These are phyloP conservation scores for Solea senegalensis DNA, from an alignment of 2,113 vertebrate genomes.

Conservation along the genomic window DNA sequence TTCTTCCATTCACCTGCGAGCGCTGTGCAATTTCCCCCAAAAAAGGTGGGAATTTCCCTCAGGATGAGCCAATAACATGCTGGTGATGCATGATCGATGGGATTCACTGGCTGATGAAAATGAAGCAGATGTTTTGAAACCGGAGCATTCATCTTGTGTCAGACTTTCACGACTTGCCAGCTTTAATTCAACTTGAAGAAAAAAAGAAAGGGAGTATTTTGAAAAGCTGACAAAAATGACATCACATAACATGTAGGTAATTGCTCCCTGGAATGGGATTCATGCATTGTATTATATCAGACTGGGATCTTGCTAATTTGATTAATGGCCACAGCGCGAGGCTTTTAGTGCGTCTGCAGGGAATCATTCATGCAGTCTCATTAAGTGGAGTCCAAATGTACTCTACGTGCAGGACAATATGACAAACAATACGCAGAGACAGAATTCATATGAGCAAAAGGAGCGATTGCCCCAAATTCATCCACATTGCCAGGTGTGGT, in stretches of 20 bases:
- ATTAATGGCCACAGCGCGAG: constrained; percentile 56
- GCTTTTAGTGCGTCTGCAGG: constrained; percentile 44
- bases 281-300: constrained; percentile 43
- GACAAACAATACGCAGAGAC: constrained; percentile 12
- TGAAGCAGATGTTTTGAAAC: constrained; percentile 76
- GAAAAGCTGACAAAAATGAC: constrained; percentile 45
- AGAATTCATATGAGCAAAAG: constrained; percentile 12
- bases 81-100: constrained; percentile 66
- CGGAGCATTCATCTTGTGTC: constrained; percentile 70
- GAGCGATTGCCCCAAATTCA: not conserved
- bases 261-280: constrained; percentile 39
- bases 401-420: constrained; percentile 6
- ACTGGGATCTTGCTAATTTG: constrained; percentile 49
- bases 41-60: constrained; percentile 72
- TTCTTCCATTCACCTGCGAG: constrained; percentile 68
- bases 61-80: constrained; percentile 66
- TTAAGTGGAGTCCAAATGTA: constrained; percentile 9
- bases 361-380: constrained; percentile 45
- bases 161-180: constrained; percentile 31
- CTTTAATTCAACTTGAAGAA: constrained; percentile 38
- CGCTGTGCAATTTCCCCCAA: constrained; percentile 47
- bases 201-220: constrained; percentile 2
- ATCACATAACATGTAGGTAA: constrained; percentile 46
- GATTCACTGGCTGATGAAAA: constrained; percentile 75
- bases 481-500: constrained; percentile 27